Conservation (phyloP, 2,797 vertebrate species). For the Lepus townsendii region DNA sequence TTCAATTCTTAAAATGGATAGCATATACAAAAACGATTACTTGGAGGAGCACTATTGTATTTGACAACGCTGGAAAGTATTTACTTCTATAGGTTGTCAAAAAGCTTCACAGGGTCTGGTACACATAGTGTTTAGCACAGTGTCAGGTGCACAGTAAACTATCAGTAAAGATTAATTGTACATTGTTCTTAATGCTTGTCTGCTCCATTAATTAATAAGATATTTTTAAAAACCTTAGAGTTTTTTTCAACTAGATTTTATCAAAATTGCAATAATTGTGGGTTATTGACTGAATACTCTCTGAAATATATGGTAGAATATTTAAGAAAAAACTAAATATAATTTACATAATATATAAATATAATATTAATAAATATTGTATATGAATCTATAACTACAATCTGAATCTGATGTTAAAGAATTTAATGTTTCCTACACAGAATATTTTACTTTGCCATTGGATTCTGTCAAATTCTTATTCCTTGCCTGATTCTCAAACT, state of each 20-base stretch:
- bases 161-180: not conserved
- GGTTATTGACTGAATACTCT: not conserved
- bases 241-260: conserved; percentile 28
- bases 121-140: not conserved
- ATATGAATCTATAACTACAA: not conserved
- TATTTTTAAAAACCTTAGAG: not conserved
- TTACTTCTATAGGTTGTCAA: not conserved
- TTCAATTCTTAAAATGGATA: not conserved
- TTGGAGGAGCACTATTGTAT: not conserved
- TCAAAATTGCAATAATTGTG: not conserved
- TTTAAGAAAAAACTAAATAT: not conserved
- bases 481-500: not conserved
- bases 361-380: not conserved
- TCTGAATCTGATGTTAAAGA: not conserved
- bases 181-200: not conserved
- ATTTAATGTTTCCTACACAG: not conserved
- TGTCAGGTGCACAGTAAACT: not conserved
- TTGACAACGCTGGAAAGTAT: not conserved
- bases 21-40: not conserved
- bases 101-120: not conserved
- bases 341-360: not conserved
- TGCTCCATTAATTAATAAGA: not conserved
- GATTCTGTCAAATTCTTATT: conserved; percentile 20
- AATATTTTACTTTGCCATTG: not conserved
- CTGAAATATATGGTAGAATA: not conserved